These are phyloP conservation scores for Gobius niger DNA, from an alignment of 2,113 vertebrate genomes.

Conservation along the genomic window DNA sequence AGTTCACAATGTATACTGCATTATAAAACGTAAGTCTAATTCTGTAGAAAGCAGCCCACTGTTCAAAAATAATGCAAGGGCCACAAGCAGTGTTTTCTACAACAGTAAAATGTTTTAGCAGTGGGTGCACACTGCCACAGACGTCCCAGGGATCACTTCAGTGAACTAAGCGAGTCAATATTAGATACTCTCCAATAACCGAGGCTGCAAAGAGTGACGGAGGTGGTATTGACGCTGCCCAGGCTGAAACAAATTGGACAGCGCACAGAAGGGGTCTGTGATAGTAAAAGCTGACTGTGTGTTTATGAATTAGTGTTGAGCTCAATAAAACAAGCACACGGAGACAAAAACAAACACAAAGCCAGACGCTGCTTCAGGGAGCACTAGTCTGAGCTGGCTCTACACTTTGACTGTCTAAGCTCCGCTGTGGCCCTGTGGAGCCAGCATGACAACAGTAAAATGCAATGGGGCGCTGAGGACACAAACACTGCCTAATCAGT, in stretches of 20 bases:
- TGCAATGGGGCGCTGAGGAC: conserved; percentile 43
- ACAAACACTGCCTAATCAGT: conserved; percentile 31
- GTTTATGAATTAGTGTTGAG: not conserved
- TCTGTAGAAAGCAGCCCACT: no score
- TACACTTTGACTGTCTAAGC: conserved; percentile 33
- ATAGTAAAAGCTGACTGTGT: not conserved
- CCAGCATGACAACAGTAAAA: conserved; percentile 51
- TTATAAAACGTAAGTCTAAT: no score
- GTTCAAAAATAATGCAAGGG: not conserved
- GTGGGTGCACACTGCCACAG: not conserved
- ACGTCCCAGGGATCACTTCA: not conserved
- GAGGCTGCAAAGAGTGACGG: not conserved
- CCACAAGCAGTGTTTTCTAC: not conserved
- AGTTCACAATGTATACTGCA: no score
- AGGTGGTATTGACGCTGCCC: not conserved
- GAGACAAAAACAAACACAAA: conserved; percentile 17
- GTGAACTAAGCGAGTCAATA: not conserved
- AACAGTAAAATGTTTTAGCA: no score
- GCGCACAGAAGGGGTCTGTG: not conserved
- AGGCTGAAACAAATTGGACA: conserved; percentile 1
- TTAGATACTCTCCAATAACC: not conserved
- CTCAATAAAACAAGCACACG: conserved; percentile 4
- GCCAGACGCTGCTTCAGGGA: conserved; percentile 30
- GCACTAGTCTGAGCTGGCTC: conserved; percentile 33
- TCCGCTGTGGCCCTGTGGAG: conserved; percentile 45